Base-by-base conservation (phyloP, 2,113 vertebrate species). In the Sinocyclocheilus maitianheensis region DNA sequence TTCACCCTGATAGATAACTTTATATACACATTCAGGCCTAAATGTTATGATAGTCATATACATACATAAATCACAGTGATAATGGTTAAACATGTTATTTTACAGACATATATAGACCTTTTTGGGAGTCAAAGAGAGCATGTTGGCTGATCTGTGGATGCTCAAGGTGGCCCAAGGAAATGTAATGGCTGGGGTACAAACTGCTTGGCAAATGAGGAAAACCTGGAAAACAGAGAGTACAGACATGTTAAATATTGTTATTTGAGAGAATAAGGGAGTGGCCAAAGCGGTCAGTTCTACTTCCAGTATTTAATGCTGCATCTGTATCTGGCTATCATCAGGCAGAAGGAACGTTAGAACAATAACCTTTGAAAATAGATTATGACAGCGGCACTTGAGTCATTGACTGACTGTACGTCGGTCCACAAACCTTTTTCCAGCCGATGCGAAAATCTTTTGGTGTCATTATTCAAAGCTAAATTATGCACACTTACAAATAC, bases 121-220 rank as follows among this genome's bases (percentile, higher is more conserved):
- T 99, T 88, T 97, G 97, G 0, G 97, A 94, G 84, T 99, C 97
- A 0, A 97, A 98, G 89, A 98, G 96, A 84, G 95, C 95, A 91
- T 97, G 97, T 91, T 97, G 97, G 58, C 96, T 93, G 91, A 99
- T 94, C 84, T 97, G 96, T 71, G 96, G 94, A 82, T 96, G 95
- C 60, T 99, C 97, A 9, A 99, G 94, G 94, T 97, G 97, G 78
- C 96, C 96, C 92, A 99, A 91, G 87, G 97, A 96, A 94, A 99
- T 94, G 94, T 97, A 99, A 1, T 93, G 93, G 16, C 95, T 96
- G 1, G 97, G 95, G 92, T 97, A 99, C 77, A 99, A 92, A 87
- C 96, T 96, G 1, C 95, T 95, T 24, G 96, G 94, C 92, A 98
- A 92, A 90, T 96, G 96, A 87, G 97, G 92, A 90, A 96, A 98